A percentile compares a stretch with the other conserved stretches of the same genome.
Evolutionary conservation across 2,888 invertebrate species (phyloP).

Genomic region (Conus canariensis): DNA sequence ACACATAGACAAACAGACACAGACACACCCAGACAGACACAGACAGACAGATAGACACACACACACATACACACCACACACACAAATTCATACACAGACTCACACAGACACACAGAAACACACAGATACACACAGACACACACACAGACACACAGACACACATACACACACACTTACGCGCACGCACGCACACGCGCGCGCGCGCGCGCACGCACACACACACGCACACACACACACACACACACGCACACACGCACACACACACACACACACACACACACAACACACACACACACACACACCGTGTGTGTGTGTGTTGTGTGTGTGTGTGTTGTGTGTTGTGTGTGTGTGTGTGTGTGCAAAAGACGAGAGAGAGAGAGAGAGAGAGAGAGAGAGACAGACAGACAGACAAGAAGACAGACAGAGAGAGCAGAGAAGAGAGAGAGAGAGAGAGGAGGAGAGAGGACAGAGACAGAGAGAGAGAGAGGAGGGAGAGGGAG

Average conservation of each 20-base stretch:
- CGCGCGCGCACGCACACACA: neutral
- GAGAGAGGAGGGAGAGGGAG: neutral
- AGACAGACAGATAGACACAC: neutral
- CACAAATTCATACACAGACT: neutral
- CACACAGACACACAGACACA: neutral
- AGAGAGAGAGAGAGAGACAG: neutral
- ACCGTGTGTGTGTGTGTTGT: too few species aligned
- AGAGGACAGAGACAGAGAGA: neutral
- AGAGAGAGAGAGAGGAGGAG: neutral
- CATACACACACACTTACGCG: neutral
- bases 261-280: neutral
- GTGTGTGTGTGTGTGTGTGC: too few species aligned
- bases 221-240: neutral
- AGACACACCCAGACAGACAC: neutral
- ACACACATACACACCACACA: constrained; percentile 23
- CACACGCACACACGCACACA: neutral
- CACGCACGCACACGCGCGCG: too few species aligned
- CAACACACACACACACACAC: too few species aligned
- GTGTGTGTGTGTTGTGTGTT: too few species aligned
- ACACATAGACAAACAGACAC: neutral
- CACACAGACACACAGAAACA: neutral
- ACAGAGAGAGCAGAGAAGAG: neutral
- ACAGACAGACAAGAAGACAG: neutral
- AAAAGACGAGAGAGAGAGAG: neutral
- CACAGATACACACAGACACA: neutral